Percentiles rank a stretch among this genome's conserved stretches.
These are phyloP conservation scores for Nesometra sesokonis DNA, from an alignment of 35 echinoderm and acorn worm genomes.

Conservation along the genomic window DNA sequence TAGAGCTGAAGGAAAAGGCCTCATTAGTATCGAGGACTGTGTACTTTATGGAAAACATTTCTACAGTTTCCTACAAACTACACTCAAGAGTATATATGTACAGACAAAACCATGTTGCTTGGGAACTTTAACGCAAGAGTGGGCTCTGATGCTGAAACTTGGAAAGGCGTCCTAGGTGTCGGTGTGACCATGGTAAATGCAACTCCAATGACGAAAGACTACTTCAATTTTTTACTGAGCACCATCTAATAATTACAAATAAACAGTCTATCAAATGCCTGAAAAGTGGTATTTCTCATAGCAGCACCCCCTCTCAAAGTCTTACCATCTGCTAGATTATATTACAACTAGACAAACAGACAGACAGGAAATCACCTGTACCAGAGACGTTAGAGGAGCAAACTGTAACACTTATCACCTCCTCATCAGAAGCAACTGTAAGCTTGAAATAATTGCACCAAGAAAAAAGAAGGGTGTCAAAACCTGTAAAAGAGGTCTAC, in stretches of 20 bases:
- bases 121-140: conserved; percentile 31
- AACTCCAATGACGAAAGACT: conserved; percentile 47
- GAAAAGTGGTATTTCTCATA: conserved; percentile 51
- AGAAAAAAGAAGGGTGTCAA: conserved; percentile 11
- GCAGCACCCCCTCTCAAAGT: conserved; percentile 40
- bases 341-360: conserved; percentile 26
- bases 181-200: conserved; percentile 27
- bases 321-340: conserved; percentile 52
- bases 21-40: too few relatives aligned
- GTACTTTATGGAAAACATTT: too few relatives aligned
- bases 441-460: conserved; percentile 1
- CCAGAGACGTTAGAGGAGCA: conserved; percentile 29
- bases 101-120: background rate
- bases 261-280: conserved; percentile 31
- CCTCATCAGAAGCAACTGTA: conserved; percentile 15
- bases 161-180: background rate
- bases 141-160: background rate
- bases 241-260: conserved; percentile 31
- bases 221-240: conserved; percentile 23
- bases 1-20: too few relatives aligned
- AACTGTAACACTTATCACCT: conserved; percentile 32
- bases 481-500: background rate
- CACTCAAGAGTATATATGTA: background rate
- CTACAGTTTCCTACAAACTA: background rate
- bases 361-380: conserved; percentile 9